These are phyloP conservation scores for Papilio aristodemus DNA, from an alignment of 1,140 invertebrate species.

Conservation along the genomic window DNA sequence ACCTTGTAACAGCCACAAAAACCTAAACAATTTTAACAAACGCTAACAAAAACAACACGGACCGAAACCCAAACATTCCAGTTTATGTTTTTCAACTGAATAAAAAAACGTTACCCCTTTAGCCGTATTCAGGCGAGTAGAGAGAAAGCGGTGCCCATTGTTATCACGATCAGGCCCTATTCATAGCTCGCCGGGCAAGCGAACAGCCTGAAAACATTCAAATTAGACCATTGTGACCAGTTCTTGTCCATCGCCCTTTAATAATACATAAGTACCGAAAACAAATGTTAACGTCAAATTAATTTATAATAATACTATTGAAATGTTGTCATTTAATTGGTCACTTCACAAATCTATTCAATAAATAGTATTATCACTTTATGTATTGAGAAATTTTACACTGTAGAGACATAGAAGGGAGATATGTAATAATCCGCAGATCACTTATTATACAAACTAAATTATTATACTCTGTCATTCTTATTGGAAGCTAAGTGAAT, in stretches of 20 bases:
- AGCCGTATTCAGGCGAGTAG: constrained; percentile 52
- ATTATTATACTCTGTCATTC: too few species aligned
- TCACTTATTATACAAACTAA: too few species aligned
- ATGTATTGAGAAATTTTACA: too few species aligned
- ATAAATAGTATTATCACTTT: too few species aligned
- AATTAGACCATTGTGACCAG: constrained; percentile 67
- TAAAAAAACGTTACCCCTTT: constrained; percentile 56
- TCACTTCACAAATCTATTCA: too few species aligned
- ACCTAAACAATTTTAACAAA: constrained; percentile 52
- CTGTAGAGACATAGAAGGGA: too few species aligned
- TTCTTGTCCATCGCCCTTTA: constrained; percentile 45
- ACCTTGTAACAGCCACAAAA: constrained; percentile 41
- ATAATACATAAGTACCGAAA: constrained; percentile 32
- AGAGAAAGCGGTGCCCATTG: constrained; percentile 50
- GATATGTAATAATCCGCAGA: too few species aligned
- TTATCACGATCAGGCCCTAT: constrained; percentile 61
- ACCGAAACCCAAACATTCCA: constrained; percentile 61
- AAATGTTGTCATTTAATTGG: not conserved
- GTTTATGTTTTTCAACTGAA: constrained; percentile 59
- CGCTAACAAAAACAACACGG: constrained; percentile 61
- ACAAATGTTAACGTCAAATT: not conserved
- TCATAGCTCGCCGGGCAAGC: constrained; percentile 59
- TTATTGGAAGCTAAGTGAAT: too few species aligned
- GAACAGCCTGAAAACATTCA: constrained; percentile 65
- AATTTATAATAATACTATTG: not conserved